phyloP scores from a whole-genome alignment of 2,888 invertebrate genomes.

The Athetis lepigone region DNA sequence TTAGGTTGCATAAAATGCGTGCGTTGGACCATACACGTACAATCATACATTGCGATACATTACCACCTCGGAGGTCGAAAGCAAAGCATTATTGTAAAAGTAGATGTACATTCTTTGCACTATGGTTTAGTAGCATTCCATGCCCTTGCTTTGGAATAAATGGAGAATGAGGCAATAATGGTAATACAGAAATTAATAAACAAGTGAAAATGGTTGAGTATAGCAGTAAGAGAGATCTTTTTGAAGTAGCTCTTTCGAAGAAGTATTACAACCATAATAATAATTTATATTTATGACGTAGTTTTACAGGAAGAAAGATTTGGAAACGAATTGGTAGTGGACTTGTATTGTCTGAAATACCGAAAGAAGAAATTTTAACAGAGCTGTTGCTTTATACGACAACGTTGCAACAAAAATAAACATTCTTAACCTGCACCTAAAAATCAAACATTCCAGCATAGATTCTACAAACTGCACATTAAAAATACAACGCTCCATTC shows the following conservation, averaged over 20 bases:
- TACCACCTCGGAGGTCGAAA: slow-evolving; percentile 67
- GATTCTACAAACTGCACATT: slow-evolving; percentile 19
- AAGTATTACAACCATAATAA: no score
- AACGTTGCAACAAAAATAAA: no score
- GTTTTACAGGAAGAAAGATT: no score
- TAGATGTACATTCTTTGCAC: slow-evolving; percentile 61
- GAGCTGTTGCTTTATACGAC: no score
- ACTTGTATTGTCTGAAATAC: no score
- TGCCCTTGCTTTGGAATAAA: slow-evolving; percentile 25
- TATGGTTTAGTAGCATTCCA: slow-evolving; percentile 29
- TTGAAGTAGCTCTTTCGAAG: no score
- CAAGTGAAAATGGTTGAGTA: neutral
- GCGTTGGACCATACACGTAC: slow-evolving; percentile 67
- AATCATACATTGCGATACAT: slow-evolving; percentile 63
- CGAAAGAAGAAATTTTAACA: no score
- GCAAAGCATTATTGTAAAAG: slow-evolving; percentile 47
- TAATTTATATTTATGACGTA: no score
- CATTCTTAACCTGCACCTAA: no score
- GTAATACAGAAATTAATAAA: neutral
- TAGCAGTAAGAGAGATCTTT: no score
- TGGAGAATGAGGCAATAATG: slow-evolving; percentile 1
- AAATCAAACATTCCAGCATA: neutral
- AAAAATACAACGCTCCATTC: slow-evolving; percentile 20
- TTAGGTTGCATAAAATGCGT: slow-evolving; percentile 66
- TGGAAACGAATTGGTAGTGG: no score